phyloP scores from a whole-genome alignment of 1,140 invertebrate genomes.

The Philaenus spumarius region DNA sequence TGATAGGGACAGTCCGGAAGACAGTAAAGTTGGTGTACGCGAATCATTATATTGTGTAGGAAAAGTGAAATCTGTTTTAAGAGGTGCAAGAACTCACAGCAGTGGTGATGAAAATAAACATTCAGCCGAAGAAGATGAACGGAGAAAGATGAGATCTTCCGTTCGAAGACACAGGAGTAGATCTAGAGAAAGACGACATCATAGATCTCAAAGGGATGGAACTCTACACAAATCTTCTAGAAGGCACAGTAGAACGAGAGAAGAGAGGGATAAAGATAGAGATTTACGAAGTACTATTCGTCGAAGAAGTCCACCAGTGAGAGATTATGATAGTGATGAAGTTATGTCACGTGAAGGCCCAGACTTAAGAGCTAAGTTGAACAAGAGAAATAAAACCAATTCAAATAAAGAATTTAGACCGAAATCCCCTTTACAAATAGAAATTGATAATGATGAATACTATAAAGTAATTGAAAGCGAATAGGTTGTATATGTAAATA shows the following conservation, averaged over 20 bases:
- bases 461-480: slow-evolving; percentile 13
- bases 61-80: slow-evolving; percentile 13
- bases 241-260: neutral
- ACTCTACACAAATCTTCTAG: neutral
- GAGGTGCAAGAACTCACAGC: slow-evolving; percentile 5
- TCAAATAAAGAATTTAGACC: slow-evolving; percentile 1
- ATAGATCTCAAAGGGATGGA: neutral
- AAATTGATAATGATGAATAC: slow-evolving; percentile 22
- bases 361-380: slow-evolving; percentile 7
- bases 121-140: slow-evolving; percentile 5
- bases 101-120: neutral
- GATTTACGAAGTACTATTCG: neutral
- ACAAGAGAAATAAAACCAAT: slow-evolving; percentile 2
- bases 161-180: slow-evolving; percentile 12
- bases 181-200: slow-evolving; percentile 11
- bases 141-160: neutral
- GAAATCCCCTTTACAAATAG: slow-evolving; percentile 19
- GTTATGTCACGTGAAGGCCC: neutral
- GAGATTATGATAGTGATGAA: slow-evolving; percentile 1
- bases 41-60: neutral
- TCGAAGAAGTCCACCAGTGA: neutral
- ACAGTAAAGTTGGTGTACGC: neutral
- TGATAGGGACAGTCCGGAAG: neutral
- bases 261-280: too few species aligned
- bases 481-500: neutral